A percentile compares a stretch with the other conserved stretches of the same genome.
Conservation (phyloP, 2,113 vertebrate genomes). For the Montifringilla adamsi region DNA sequence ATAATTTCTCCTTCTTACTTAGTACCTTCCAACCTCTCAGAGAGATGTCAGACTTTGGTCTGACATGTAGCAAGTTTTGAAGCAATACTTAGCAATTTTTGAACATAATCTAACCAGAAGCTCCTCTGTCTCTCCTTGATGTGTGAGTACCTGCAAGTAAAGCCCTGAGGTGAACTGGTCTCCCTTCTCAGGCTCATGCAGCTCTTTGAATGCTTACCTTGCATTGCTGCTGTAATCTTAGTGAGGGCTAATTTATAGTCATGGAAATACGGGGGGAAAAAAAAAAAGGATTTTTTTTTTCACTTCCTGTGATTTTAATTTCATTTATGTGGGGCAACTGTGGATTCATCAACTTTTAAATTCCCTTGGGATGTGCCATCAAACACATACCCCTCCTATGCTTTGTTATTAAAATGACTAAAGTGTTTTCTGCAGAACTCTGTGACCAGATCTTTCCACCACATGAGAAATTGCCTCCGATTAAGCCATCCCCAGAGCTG, state of each 20-base stretch:
- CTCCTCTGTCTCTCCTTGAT: not conserved
- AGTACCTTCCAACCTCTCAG: not conserved
- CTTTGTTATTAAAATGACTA: not conserved
- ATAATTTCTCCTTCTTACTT: not conserved
- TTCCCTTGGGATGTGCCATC: not conserved
- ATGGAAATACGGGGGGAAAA: not conserved
- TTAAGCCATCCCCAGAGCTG: not conserved
- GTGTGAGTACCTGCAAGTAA: not conserved
- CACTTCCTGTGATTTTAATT: not conserved
- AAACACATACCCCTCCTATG: not conserved
- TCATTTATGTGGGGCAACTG: not conserved
- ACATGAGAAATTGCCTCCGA: not conserved
- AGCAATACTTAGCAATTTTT: not conserved
- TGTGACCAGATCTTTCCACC: not conserved
- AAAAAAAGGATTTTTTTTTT: not conserved
- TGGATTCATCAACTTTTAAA: not conserved
- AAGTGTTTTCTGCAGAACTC: not conserved
- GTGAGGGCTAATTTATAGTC: not conserved
- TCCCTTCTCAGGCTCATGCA: not conserved
- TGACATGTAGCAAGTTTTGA: not conserved
- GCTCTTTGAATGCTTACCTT: not conserved
- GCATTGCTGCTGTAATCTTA: not conserved
- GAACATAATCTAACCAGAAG: not conserved
- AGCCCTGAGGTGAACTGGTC: not conserved
- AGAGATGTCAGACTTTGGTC: not conserved